phyloP scores from a whole-genome alignment of 2,797 vertebrate genomes.

The Acrocephalus scirpaceus region DNA sequence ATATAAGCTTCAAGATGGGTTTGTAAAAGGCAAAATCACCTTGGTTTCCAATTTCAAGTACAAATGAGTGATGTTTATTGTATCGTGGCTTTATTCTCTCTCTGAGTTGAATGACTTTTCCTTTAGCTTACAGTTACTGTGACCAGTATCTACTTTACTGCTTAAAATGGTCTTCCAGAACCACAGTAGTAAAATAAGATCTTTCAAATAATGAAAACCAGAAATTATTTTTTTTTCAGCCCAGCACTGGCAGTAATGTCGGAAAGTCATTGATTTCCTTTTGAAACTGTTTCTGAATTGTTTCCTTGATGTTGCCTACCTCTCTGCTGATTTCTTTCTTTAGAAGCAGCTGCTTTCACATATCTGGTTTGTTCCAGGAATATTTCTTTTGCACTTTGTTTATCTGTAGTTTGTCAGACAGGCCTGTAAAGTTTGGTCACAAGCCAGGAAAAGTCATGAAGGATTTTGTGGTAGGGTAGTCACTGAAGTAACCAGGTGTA shows the following conservation, averaged over 20 bases:
- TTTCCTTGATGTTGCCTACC: not conserved
- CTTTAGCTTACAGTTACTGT: not conserved
- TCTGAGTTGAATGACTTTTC: not conserved
- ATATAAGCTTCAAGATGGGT: not conserved
- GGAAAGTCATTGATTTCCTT: conserved; percentile 17
- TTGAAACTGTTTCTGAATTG: conserved; percentile 13
- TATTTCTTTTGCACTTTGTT: not conserved
- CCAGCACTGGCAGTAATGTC: not conserved
- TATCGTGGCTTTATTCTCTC: not conserved
- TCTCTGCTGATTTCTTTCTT: not conserved
- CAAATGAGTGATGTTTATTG: not conserved
- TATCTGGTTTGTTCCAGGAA: not conserved
- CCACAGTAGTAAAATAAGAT: conserved; percentile 1
- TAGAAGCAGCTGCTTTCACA: not conserved
- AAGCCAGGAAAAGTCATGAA: not conserved
- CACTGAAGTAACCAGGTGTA: not conserved
- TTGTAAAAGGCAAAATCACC: not conserved
- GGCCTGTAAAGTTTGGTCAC: not conserved
- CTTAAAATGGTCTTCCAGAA: conserved; percentile 26
- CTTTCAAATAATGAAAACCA: conserved; percentile 32
- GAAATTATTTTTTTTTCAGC: not conserved
- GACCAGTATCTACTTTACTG: not conserved
- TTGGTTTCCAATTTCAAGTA: not conserved
- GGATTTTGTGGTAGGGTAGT: not conserved
- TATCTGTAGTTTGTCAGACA: not conserved